Base-by-base conservation (phyloP, 2,888 invertebrate genomes). In the Dastarcus helophoroides region DNA sequence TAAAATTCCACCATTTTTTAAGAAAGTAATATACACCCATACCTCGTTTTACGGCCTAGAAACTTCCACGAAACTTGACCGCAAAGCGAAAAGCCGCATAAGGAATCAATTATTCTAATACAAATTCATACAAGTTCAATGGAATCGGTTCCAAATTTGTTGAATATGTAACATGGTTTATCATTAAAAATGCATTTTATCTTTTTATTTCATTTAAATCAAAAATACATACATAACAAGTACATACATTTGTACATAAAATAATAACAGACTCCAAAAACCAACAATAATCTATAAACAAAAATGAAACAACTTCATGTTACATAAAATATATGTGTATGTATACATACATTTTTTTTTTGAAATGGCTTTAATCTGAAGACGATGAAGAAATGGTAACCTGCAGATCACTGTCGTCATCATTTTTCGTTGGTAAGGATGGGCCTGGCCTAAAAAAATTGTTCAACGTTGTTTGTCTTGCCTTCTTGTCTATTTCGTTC, bases 11-110 rank as follows among this genome's bases (percentile, higher is more conserved):
- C n/a, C n/a, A n/a, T n/a, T n/a, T n/a, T n/a, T n/a, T n/a, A n/a
- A n/a, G n/a, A n/a, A n/a, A n/a, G n/a, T n/a, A n/a, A n/a, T n/a
- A 19, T 22, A 22, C 37, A 39, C 33, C 37, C 37, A 37, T 37
- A 37, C 37, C 37, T 39, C 37, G 37, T 32, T 37, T 37, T 37
- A 37, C 38, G 33, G 38, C 38, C 33, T 37, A 37, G 38, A 39
- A 35, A 37, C 38, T 39, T 35, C 22, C 35, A 34, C 34, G 35
- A 35, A 37, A 36, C 35, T 35, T 35, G 34, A 28, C 13, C 28
- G 10, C 36, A 19, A 37, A 35, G 21, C 29, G 17, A 31, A 36
- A 13, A 26, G 12, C 10, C 24, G 8, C n/a, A 13, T 6, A 6
- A 26, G 17, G 22, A 14, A 33, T 16, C 9, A 33, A 33, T 33